A percentile compares a stretch with the other conserved stretches of the same genome.
These are phyloP conservation scores for Ibidorhyncha struthersii DNA, from an alignment of 2,113 vertebrate species.

Conservation along the genomic window DNA sequence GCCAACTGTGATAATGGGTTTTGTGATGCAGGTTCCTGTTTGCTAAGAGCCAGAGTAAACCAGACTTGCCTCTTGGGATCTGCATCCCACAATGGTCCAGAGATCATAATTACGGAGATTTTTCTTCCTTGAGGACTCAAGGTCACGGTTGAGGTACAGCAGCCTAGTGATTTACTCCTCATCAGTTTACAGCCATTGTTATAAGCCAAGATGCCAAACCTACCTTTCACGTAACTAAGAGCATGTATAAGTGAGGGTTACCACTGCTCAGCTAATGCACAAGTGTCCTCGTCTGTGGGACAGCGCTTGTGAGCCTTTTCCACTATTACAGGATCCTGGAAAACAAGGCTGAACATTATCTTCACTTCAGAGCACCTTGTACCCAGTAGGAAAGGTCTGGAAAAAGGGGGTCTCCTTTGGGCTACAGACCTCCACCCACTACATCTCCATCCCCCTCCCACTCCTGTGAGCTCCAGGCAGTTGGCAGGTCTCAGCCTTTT, in stretches of 20 bases:
- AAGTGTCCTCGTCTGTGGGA: not conserved
- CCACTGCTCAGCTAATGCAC: not conserved
- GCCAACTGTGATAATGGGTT: not conserved
- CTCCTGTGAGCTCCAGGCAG: not conserved
- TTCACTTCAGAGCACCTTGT: not conserved
- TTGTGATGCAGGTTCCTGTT: not conserved
- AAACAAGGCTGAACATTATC: not conserved
- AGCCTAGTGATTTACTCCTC: not conserved
- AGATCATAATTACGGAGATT: not conserved
- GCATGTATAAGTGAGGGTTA: not conserved
- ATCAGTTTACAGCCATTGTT: not conserved
- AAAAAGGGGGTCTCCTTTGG: not conserved
- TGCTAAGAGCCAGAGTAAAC: not conserved
- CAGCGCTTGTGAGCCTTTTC: not conserved
- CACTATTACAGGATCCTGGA: not conserved
- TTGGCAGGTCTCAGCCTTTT: conserved; percentile 26
- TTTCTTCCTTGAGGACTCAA: not conserved
- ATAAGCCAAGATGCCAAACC: not conserved
- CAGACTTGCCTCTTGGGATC: not conserved
- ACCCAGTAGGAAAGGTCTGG: not conserved
- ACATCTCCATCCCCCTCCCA: not conserved
- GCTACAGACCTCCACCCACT: not conserved
- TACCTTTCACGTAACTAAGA: not conserved
- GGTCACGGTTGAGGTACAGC: not conserved
- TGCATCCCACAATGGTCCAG: not conserved